Conservation (phyloP, 2,888 invertebrate species). For the Oscheius myriophilus region DNA sequence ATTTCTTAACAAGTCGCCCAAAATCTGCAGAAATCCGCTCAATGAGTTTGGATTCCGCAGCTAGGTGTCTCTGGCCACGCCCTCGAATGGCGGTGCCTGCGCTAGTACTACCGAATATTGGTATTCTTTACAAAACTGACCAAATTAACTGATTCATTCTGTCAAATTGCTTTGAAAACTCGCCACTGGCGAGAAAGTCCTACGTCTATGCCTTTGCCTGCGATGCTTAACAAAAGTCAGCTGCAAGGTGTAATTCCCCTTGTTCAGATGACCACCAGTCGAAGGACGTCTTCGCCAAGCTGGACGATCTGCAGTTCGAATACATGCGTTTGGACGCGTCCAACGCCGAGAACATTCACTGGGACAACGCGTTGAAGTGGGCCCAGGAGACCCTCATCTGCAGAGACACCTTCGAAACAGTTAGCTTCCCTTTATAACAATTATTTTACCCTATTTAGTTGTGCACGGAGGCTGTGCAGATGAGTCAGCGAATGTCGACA, state of each 20-base stretch:
- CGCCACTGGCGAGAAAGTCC: too few relatives aligned
- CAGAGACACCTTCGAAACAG: slow-evolving; percentile 61
- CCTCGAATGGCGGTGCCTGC: too few relatives aligned
- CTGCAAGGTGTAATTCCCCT: background rate
- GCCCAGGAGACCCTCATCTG: slow-evolving; percentile 65
- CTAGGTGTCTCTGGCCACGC: too few relatives aligned
- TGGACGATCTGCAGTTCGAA: slow-evolving; percentile 33
- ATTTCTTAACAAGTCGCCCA: too few relatives aligned
- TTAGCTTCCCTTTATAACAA: slow-evolving; percentile 16
- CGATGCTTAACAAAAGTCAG: background rate
- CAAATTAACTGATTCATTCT: too few relatives aligned
- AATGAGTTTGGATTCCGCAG: too few relatives aligned
- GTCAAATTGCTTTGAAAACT: background rate
- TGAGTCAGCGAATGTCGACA: slow-evolving; percentile 45
- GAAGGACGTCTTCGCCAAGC: slow-evolving; percentile 34
- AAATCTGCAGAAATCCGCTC: too few relatives aligned
- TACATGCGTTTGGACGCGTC: slow-evolving; percentile 44
- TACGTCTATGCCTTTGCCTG: too few relatives aligned
- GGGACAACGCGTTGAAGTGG: slow-evolving; percentile 65
- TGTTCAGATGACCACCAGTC: slow-evolving; percentile 38
- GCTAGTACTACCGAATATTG: too few relatives aligned
- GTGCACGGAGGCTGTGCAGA: slow-evolving; percentile 53
- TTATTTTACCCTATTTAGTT: slow-evolving; percentile 40
- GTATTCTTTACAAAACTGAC: too few relatives aligned
- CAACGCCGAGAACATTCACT: slow-evolving; percentile 49